Percentiles rank a stretch among this genome's conserved stretches.
Evolutionary conservation across 2,113 vertebrate species (phyloP).

Genomic region (Tricholaema leucomelas): DNA sequence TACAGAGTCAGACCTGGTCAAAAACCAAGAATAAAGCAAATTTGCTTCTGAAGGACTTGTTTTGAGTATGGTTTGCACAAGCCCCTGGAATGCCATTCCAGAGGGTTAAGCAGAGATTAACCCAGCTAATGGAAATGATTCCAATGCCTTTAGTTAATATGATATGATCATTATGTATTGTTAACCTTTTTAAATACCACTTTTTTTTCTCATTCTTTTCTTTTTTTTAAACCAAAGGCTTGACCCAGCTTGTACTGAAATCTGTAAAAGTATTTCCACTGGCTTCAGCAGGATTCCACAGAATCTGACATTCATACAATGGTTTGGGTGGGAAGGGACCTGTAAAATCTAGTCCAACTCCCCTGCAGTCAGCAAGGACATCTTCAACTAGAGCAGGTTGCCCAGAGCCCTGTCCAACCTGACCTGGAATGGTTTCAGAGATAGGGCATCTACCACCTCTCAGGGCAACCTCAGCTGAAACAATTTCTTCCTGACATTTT

Average conservation of each 20-base stretch:
- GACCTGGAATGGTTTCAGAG: no score
- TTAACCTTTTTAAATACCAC: neutral
- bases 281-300: neutral
- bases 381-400: no score
- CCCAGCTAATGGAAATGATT: neutral
- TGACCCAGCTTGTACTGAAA: neutral
- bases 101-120: neutral
- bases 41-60: neutral
- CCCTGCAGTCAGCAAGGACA: no score
- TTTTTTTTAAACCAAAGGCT: neutral
- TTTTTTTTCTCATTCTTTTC: neutral
- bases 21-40: neutral
- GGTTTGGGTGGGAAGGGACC: no score
- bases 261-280: neutral
- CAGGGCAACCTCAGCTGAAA: no score
- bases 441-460: no score
- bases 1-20: neutral
- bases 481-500: no score
- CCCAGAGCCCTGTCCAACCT: no score
- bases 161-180: neutral
- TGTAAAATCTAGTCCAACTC: no score
- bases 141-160: neutral
- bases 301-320: no score
- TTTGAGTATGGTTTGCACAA: neutral
- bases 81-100: neutral